Evolutionary conservation across 2,797 vertebrate genomes (phyloP).

Genomic region (Corythornis leucogaster): DNA sequence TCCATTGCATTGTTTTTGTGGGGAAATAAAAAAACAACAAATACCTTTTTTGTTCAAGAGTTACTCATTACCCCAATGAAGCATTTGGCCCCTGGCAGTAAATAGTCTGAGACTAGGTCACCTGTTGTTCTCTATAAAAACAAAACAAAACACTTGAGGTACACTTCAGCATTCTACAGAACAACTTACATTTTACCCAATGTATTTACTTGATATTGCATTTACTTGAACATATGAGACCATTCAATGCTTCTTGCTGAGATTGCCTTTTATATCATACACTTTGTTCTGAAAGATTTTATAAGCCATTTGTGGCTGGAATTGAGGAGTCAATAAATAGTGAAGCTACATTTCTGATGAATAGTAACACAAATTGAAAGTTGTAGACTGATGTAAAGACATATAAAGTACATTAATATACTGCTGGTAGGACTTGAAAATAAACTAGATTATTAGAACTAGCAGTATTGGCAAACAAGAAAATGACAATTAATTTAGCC

Average conservation of each 20-base stretch:
- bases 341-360: not conserved
- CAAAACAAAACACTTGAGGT: not conserved
- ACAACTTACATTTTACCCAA: not conserved
- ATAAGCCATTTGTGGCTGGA: slow-evolving; percentile 30
- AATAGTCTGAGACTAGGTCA: not conserved
- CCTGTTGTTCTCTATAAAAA: not conserved
- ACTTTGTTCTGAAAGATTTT: slow-evolving; percentile 57
- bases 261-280: slow-evolving; percentile 56
- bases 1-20: not conserved
- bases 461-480: not conserved
- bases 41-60: not conserved
- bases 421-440: not conserved
- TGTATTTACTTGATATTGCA: slow-evolving; percentile 16
- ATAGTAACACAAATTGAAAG: slow-evolving; percentile 1
- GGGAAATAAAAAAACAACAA: not conserved
- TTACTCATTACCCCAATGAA: not conserved
- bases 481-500: slow-evolving; percentile 27
- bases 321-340: slow-evolving; percentile 54
- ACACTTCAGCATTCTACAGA: not conserved
- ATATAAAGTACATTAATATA: not conserved
- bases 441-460: slow-evolving; percentile 29
- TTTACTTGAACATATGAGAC: not conserved
- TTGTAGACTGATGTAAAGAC: not conserved
- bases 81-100: not conserved
- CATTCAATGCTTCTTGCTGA: slow-evolving; percentile 5